Evolutionary conservation across 2,797 vertebrate species (phyloP).

Genomic region (Spinibarbus caldwelli): DNA sequence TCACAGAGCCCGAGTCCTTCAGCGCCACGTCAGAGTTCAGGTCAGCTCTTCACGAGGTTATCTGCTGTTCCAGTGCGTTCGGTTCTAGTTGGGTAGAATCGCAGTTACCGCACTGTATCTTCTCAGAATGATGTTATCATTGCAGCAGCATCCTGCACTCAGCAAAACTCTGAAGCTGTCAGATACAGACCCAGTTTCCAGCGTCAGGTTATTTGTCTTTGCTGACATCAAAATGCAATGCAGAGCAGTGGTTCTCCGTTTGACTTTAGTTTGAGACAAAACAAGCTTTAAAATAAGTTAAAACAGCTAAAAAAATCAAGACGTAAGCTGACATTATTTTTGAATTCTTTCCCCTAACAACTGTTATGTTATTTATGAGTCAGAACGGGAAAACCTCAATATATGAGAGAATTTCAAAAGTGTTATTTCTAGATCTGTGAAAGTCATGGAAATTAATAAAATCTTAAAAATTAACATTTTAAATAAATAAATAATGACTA

Average conservation of each 20-base stretch:
- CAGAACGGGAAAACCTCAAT: neutral
- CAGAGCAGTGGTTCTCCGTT: neutral
- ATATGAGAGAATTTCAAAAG: neutral
- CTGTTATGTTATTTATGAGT: neutral
- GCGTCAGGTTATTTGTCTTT: neutral
- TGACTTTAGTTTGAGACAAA: neutral
- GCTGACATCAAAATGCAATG: neutral
- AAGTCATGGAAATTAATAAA: neutral
- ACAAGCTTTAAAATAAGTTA: neutral
- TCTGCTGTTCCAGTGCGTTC: neutral
- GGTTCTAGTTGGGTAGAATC: neutral
- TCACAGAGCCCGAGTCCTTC: conserved; percentile 95
- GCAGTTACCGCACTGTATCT: neutral
- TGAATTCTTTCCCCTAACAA: neutral
- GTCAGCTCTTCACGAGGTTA: conserved; percentile 63
- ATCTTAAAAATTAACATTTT: neutral
- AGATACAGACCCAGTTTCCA: neutral
- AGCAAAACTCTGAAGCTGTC: neutral
- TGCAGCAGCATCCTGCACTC: neutral
- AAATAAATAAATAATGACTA: neutral
- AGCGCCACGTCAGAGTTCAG: conserved; percentile 91
- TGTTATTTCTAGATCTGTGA: neutral
- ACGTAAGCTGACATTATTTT: neutral
- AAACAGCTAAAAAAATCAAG: neutral
- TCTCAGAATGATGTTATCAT: neutral